phyloP scores from a whole-genome alignment of 2,888 invertebrate species.

The Chromoteleia sp. region DNA sequence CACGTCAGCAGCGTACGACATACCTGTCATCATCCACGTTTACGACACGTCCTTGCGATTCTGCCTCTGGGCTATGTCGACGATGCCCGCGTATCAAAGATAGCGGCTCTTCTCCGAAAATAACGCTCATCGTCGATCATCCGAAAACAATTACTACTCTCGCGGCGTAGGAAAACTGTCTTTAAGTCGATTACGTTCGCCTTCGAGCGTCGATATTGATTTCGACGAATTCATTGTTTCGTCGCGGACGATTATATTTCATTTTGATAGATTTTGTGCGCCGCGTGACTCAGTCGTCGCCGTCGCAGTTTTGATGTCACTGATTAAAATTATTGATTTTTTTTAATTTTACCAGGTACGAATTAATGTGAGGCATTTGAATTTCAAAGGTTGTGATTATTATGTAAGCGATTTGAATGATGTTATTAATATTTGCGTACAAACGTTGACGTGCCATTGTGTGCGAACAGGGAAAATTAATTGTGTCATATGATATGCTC shows the following conservation, averaged over 20 bases:
- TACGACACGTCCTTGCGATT: slow-evolving; percentile 69
- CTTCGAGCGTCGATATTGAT: slow-evolving; percentile 39
- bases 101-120: slow-evolving; percentile 65
- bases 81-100: slow-evolving; percentile 54
- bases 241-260: slow-evolving; percentile 14
- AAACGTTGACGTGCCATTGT: slow-evolving; percentile 38
- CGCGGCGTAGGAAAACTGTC: slow-evolving; percentile 15
- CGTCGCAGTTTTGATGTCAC: slow-evolving; percentile 35
- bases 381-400: slow-evolving; percentile 54
- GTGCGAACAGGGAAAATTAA: slow-evolving; percentile 41
- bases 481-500: slow-evolving; percentile 36
- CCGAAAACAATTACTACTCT: slow-evolving; percentile 57
- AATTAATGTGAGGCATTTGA: slow-evolving; percentile 34
- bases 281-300: slow-evolving; percentile 31
- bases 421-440: slow-evolving; percentile 46
- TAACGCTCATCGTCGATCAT: slow-evolving; percentile 54
- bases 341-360: slow-evolving; percentile 18
- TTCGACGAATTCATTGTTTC: slow-evolving; percentile 24
- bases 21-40: slow-evolving; percentile 74
- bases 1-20: slow-evolving; percentile 71
- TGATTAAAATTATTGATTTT: slow-evolving; percentile 26
- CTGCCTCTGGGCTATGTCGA: slow-evolving; percentile 60
- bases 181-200: slow-evolving; percentile 33
- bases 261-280: slow-evolving; percentile 9
- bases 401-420: slow-evolving; percentile 53